Base-by-base conservation (phyloP, 2,797 vertebrate genomes). In the Danio kyathit region DNA sequence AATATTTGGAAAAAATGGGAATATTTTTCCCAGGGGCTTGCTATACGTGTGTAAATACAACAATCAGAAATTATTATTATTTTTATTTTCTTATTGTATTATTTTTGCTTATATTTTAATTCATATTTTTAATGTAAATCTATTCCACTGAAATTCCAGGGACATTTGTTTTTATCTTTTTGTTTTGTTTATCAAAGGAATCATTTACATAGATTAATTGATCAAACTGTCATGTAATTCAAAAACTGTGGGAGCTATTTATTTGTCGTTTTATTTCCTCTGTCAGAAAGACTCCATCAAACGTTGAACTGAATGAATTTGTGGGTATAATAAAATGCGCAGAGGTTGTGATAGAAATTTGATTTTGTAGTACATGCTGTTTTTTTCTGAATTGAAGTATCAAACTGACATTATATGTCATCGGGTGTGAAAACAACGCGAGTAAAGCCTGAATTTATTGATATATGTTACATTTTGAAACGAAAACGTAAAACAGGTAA, bases 271-370 rank as follows among this genome's bases (percentile, higher is more conserved):
- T 93, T 87, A 88, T 93, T 95, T 89, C 54, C 56, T 88, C 67
- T 89, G 82, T 86, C 90, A 91, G 89, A 90, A 90, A 92, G 90
- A 95, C 93, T 95, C 90, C 94, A 92, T 91, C 92, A 93, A 90
- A 93, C 89, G 92, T 94, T 95, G 92, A 93, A 95, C 96, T 96
- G 95, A 93, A 96, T 96, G 95, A 96, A 96, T 94, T 94, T 95
- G 95, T 96, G 95, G 94, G 94, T 86, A 90, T 94, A 96, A 96
- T 95, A 95, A 95, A 95, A 95, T 90, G 89, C 89, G 89, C 95
- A 95, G 94, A 96, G 95, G 86, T 84, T 82, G 93, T 96, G 96
- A 96, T 94, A 96, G 94, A 93, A 95, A 96, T 93, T 95, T 95
- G 95, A 95, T 95, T 93, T 95, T 95, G 95, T 59, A 40, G 10